Base-by-base conservation (phyloP, 2,113 vertebrate species). In the Zosterops borbonicus region DNA sequence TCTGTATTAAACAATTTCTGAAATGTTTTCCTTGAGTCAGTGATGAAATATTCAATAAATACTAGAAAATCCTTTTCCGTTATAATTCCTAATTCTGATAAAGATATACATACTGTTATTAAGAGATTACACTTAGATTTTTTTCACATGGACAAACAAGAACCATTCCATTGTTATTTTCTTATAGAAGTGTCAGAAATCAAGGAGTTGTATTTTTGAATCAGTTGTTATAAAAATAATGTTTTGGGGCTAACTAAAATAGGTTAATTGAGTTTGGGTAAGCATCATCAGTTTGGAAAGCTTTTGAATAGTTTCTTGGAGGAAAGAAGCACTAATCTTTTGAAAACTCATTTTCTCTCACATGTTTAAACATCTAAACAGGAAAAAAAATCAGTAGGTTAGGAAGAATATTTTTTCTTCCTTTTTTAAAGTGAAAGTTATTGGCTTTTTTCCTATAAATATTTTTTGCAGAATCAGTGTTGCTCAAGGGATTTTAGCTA, bases 131-230 rank as follows among this genome's bases (percentile, higher is more conserved):
- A 52, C 52, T 82, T 56, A 46, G 69, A 23, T 85, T 74, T 88
- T 91, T 65, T 71, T 83, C n/a, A 31, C 56, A 83, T 1, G 4
- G 67, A 53, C 67, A 52, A 53, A 62, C 37, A 53, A 62, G 56
- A 71, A 53, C 29, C 37, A 28, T 71, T 83, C 37, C 25, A 62
- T 37, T 63, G 47, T 62, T 83, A 63, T 62, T 83, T 83, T 71
- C 39, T 83, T 83, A 83, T 17, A 83, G 56, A 91, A 88, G 20
- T 88, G 27, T 94, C 79, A 87, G 53, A 86, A 86, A 90, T 78
- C 47, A 56, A 81, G 46, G 70, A 86, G 29, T 41, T 94, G 14
- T 75, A 70, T 84, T 94, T 89, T 71, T 81, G 24, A 81, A 89
- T 56, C 56, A 80, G 27, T 70, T 80, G 37, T 79, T 79, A 46